Percentiles rank a stretch among this genome's conserved stretches.
Evolutionary conservation across 2,113 vertebrate species (phyloP).

Genomic region (Apaloderma vittatum): DNA sequence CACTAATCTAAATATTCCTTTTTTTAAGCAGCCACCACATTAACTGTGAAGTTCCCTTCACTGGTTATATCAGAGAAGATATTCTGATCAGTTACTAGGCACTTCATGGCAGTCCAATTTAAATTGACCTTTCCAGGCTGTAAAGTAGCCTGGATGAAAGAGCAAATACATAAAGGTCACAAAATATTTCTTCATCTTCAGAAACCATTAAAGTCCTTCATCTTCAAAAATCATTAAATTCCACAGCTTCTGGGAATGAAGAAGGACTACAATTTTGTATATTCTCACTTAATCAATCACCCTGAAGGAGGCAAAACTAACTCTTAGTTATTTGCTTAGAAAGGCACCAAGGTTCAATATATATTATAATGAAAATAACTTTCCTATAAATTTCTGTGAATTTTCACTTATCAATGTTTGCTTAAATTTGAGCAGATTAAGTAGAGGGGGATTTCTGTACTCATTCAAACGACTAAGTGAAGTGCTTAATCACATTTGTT

Average conservation of each 20-base stretch:
- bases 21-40: background rate
- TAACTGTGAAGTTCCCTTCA: background rate
- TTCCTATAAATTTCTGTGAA: background rate
- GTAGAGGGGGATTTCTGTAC: background rate
- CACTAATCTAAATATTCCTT: background rate
- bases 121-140: conserved; percentile 44
- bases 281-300: background rate
- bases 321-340: background rate
- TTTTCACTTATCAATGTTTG: background rate
- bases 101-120: conserved; percentile 15
- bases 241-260: background rate
- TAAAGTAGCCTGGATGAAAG: conserved; percentile 29
- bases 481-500: background rate
- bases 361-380: background rate
- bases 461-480: background rate
- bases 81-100: background rate
- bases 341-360: background rate
- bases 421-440: background rate
- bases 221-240: conserved; percentile 29
- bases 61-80: background rate
- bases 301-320: background rate
- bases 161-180: conserved; percentile 31
- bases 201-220: background rate
- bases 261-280: background rate
- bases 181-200: conserved; percentile 56